Percentiles rank a stretch among this genome's conserved stretches.
Evolutionary conservation across 2,113 vertebrate genomes (phyloP).

Genomic region (Oreochromis niloticus): DNA sequence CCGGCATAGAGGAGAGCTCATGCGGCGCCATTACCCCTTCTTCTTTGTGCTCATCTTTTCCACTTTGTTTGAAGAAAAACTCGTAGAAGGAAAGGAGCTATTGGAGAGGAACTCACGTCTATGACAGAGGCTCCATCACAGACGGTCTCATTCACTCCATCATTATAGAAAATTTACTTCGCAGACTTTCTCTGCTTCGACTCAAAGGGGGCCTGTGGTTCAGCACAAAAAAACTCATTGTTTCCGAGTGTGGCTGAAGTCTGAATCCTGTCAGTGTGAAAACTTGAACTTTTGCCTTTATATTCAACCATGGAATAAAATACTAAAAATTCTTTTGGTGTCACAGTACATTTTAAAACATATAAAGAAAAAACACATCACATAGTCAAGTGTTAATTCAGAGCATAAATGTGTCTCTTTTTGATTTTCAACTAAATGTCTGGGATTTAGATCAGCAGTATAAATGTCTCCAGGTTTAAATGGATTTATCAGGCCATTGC

Average conservation of each 20-base stretch:
- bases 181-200: conserved; percentile 4
- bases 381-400: neutral
- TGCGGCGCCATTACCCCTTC: conserved; percentile 42
- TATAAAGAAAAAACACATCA: neutral
- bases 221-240: conserved; percentile 36
- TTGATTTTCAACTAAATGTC: neutral
- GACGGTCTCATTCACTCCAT: conserved; percentile 33
- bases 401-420: neutral
- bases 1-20: conserved; percentile 29
- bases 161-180: conserved; percentile 32
- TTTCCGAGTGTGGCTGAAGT: conserved; percentile 3
- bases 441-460: neutral
- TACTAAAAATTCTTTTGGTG: neutral
- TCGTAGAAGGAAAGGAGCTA: neutral
- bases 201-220: neutral
- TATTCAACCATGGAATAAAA: neutral
- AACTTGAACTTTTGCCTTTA: conserved; percentile 31
- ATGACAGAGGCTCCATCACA: conserved; percentile 18
- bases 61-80: conserved; percentile 24
- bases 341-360: neutral
- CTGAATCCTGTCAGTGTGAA: conserved; percentile 34
- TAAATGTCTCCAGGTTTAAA: neutral
- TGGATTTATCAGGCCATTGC: neutral
- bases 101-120: conserved; percentile 12
- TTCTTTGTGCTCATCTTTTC: conserved; percentile 40